A percentile compares a stretch with the other conserved stretches of the same genome.
Conservation (phyloP, 2,888 invertebrate genomes). For the Lapara coniferarum region DNA sequence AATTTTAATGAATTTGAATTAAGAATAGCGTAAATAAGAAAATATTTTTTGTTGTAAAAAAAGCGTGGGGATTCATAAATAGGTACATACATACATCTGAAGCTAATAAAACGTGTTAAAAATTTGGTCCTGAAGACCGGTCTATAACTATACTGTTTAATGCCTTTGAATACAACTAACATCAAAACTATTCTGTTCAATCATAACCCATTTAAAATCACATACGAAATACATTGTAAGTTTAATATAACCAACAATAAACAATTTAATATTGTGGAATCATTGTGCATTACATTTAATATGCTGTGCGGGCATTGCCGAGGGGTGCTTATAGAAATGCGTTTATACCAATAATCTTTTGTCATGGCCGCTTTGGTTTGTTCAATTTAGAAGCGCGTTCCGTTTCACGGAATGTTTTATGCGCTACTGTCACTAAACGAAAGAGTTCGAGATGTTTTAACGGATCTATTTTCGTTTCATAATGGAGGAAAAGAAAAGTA, state of each 20-base stretch:
- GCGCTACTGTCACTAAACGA: constrained; percentile 9
- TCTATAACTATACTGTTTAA: no score
- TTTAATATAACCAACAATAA: constrained; percentile 62
- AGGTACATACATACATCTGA: no score
- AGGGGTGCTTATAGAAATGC: constrained; percentile 31
- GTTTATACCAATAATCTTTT: constrained; percentile 23
- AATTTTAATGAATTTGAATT: no score
- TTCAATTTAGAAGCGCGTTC: constrained; percentile 21
- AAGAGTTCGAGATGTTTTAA: constrained; percentile 20
- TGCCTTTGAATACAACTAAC: no score
- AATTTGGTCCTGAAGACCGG: no score
- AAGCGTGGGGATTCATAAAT: no score
- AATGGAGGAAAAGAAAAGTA: constrained; percentile 13
- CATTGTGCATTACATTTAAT: constrained; percentile 58
- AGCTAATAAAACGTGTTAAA: no score
- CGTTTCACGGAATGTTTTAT: constrained; percentile 24
- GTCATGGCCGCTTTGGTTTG: constrained; percentile 20
- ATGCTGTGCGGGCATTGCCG: constrained; percentile 46
- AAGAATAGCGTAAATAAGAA: no score
- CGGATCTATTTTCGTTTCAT: constrained; percentile 5
- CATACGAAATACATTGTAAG: constrained; percentile 61
- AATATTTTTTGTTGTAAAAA: no score
- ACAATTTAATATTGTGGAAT: constrained; percentile 45
- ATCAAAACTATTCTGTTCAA: constrained; percentile 22
- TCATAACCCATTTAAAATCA: constrained; percentile 28